Base-by-base conservation (phyloP, 2,797 vertebrate species). In the Petrocephalus sullivani region DNA sequence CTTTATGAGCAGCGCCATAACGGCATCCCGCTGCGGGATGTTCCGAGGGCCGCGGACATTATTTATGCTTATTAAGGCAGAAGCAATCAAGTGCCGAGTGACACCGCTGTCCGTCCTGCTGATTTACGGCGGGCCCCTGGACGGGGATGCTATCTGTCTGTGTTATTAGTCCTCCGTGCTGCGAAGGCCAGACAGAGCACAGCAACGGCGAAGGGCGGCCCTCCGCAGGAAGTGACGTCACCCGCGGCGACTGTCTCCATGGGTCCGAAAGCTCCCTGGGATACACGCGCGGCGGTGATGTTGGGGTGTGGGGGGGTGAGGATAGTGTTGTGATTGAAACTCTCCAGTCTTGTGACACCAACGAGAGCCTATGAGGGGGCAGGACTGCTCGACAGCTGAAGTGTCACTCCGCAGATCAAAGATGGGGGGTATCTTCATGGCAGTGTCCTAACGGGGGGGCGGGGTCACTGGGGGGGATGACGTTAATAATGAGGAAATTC, bases 21-120 rank as follows among this genome's bases (percentile, higher is more conserved):
- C n/a, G 19, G 23, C 16, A 28, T 28, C 83, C 78, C 49, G n/a
- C 82, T 51, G 23, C 37, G 2, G 56, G 33, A 87, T 49, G 28
- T 61, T 9, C 78, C 16, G 71, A 49, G 86, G 87, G 60, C 58
- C 28, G 71, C 28, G 71, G 75, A 87, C 87, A 94, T 92, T 93
- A 89, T 89, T 91, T 91, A 93, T 94, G 91, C 94, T 93, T 94
- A 94, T 95, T 95, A 95, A 95, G 94, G 91, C 91, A 91, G 89
- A 90, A 89, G 51, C 92, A 92, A 93, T 94, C 86, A 16, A 1
- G 21, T 46, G 16, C 46, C 89, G 88, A 89, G 85, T 57, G 89
- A 89, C 84, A 81, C 91, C 37, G 88, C 10, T 33, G 91, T 89
- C 89, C 41, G 83, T 88, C 89, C 90, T 91, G 92, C 94, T 91